Conservation (phyloP, 2,797 vertebrate species). For the Phylloscopus collybita region DNA sequence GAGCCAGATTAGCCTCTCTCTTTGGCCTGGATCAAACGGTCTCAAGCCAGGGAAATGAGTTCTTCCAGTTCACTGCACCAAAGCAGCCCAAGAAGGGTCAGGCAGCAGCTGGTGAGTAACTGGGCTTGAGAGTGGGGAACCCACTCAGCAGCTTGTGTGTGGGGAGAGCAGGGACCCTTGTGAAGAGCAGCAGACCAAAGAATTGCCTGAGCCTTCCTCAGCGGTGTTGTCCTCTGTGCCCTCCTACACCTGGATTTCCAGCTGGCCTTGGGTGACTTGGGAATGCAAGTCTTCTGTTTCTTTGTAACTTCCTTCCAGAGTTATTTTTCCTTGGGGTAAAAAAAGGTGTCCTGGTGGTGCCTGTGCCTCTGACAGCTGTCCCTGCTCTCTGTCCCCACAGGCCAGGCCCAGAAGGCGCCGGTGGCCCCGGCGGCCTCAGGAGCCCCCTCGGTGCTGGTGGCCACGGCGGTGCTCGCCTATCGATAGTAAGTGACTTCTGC, state of each 20-base stretch:
- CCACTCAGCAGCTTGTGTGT: neutral
- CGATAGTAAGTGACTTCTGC: slow-evolving; percentile 85
- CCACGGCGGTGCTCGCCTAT: slow-evolving; percentile 88
- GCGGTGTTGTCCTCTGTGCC: fast-evolving
- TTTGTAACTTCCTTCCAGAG: neutral
- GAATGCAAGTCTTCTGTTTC: fast-evolving
- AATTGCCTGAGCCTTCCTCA: neutral
- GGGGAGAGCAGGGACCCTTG: neutral
- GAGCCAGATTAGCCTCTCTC: slow-evolving; percentile 92
- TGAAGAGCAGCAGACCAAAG: neutral
- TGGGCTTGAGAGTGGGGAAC: fast-evolving
- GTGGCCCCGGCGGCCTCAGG: slow-evolving; percentile 57
- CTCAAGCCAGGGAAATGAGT: slow-evolving; percentile 86
- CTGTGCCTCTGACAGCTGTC: neutral
- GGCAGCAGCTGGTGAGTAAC: slow-evolving; percentile 76
- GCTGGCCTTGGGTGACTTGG: neutral
- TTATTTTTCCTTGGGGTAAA: neutral
- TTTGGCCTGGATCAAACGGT: slow-evolving; percentile 88
- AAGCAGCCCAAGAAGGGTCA: slow-evolving; percentile 92
- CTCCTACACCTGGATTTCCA: neutral
- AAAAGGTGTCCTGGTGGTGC: fast-evolving
- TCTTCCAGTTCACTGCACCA: slow-evolving; percentile 95
- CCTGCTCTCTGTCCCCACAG: slow-evolving; percentile 29
- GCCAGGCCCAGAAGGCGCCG: slow-evolving; percentile 76
- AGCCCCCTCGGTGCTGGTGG: slow-evolving; percentile 82